Conservation (phyloP, 30 jellyfish, hydroid and myxozoan genomes). For the Aurelia sp. region DNA sequence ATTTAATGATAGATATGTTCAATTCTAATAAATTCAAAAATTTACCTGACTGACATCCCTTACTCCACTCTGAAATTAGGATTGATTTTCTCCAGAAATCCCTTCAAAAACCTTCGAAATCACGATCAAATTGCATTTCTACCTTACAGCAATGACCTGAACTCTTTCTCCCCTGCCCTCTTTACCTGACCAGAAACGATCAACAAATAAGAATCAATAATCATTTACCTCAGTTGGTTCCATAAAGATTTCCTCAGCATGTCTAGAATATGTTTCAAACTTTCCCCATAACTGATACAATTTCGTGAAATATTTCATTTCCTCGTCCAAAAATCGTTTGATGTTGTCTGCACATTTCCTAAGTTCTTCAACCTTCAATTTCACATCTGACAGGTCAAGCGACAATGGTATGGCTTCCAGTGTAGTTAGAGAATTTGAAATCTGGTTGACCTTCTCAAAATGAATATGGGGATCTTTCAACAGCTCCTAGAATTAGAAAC, state of each 20-base stretch:
- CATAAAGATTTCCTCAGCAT: conserved; percentile 62
- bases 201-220: too few relatives aligned
- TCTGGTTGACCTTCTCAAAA: conserved; percentile 29
- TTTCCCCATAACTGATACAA: conserved; percentile 52
- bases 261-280: conserved; percentile 43
- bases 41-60: too few relatives aligned
- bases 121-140: too few relatives aligned
- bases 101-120: too few relatives aligned
- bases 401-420: neutral
- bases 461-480: conserved; percentile 30
- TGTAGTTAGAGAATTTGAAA: neutral
- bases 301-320: neutral
- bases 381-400: conserved; percentile 2
- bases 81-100: too few relatives aligned
- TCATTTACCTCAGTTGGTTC: conserved; percentile 49
- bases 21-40: too few relatives aligned
- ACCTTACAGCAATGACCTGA: too few relatives aligned
- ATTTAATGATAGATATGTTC: too few relatives aligned
- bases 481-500: conserved; percentile 5
- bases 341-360: conserved; percentile 21
- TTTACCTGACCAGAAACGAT: too few relatives aligned
- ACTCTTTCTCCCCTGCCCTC: too few relatives aligned
- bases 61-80: too few relatives aligned
- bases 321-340: conserved; percentile 3
- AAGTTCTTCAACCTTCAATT: conserved; percentile 5